Base-by-base conservation (phyloP, 2,888 invertebrate genomes). In the Pristionchus arcanus region DNA sequence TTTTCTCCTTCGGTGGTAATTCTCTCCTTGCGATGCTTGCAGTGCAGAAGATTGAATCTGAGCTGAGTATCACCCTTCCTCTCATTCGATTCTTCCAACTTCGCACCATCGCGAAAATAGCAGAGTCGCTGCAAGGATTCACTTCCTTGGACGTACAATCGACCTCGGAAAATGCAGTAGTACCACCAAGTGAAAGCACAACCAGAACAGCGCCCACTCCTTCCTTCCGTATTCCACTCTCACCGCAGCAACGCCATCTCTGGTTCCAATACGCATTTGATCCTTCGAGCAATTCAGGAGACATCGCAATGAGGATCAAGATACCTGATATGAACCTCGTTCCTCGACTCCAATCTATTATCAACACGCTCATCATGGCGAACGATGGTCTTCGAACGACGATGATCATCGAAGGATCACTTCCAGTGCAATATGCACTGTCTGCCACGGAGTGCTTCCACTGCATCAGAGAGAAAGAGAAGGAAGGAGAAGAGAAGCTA, bases 1-100 rank as follows among this genome's bases (percentile, higher is more conserved):
- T 93, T 85, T 92, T 92, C 66, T 86, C 90, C 0, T 49, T 91
- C 37, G 94, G 94, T 21, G 94, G 94, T 2, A 93, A 93, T 87
- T 94, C 94, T 31, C 91, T 94, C 1, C 91, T 92, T 71, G 90
- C 93, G 1, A 90, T 93, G 74, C 89, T 91, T 42, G 90, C 93
- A 1, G 85, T 91, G 16, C 90, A 91, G 42, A 81, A 84, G 19
- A 89, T 93, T 42, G 85, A 90, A 63, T 66, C 87, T 2, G 55
- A 77, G 53, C 89, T 91, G 16, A 87, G 86, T 7, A n/a, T 90
- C 25, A 31, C 66, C 5, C 55, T 92, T 1, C 37, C 91, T 16
- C 87, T 93, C 4, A 84, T 71, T 16, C 2, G 53, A 55, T 53
- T 87, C 53, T 87, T 87, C 55, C 49, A 31, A 28, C 28, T 74